Conservation (phyloP, 1,140 invertebrate species). For the Tribolium madens region DNA sequence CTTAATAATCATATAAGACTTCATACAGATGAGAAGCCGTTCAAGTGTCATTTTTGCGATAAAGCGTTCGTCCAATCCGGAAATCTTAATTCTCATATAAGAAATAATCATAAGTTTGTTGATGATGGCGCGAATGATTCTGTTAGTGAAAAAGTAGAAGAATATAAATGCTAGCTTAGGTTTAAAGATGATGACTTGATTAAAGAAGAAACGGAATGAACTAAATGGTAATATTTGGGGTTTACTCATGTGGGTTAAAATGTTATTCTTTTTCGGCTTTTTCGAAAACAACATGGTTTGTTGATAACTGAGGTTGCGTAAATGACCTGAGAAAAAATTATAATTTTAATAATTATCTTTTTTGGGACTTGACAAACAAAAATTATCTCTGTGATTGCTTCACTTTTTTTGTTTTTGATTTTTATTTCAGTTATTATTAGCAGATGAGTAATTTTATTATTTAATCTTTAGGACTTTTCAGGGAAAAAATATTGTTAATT, state of each 20-base stretch:
- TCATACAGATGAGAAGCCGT: conserved; percentile 75
- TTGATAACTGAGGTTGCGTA: neutral
- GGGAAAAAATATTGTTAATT: no score
- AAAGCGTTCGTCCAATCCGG: conserved; percentile 66
- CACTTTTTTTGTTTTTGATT: neutral
- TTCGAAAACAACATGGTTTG: neutral
- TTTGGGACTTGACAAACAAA: neutral
- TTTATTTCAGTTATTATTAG: neutral
- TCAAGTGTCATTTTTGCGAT: conserved; percentile 73
- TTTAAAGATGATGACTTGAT: conserved; percentile 18
- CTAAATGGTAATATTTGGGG: neutral
- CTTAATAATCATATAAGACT: conserved; percentile 70
- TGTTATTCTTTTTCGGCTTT: no score
- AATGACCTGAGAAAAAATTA: neutral
- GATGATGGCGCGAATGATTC: conserved; percentile 6
- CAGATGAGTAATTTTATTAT: neutral
- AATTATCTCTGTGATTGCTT: neutral
- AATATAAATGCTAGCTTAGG: conserved; percentile 34
- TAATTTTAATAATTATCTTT: neutral
- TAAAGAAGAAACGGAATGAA: neutral
- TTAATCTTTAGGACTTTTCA: no score
- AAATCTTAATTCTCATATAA: conserved; percentile 58
- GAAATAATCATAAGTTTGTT: conserved; percentile 57
- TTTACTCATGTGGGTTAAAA: neutral
- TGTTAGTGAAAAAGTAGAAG: conserved; percentile 25